Base-by-base conservation (phyloP, 1,140 invertebrate genomes). In the Zaprionus davidi region DNA sequence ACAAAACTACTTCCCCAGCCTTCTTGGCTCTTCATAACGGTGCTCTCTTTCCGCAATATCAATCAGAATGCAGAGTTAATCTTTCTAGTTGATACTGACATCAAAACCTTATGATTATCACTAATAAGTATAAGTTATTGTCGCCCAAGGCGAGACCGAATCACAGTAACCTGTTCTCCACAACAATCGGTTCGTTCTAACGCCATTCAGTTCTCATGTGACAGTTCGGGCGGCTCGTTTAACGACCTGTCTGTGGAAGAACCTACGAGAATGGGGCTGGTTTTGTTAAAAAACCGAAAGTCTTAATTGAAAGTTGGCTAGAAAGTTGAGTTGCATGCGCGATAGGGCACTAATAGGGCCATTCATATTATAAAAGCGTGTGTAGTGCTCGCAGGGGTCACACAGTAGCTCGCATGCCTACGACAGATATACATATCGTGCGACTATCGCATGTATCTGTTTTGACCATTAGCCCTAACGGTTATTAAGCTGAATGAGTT, bases 221-320 rank as follows among this genome's bases (percentile, higher is more conserved):
- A 81, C 82, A 85, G 7, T 31, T 56, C 3, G 24, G 4, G 3
- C 13, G 24, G 22, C 24, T 28, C 13, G 26, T 77, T 66, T 60
- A 71, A 71, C 72, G 49, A 55, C 28, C 28, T 31, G 28, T 9
- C 28, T 9, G 28, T 0, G 0, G 68, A 67, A 88, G 83, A 88
- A 87, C 84, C 34, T 63, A 51, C 24, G 20, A 68, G 44, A 70
- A 38, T 55, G 22, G 34, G 28, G 49, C 74, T 80, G 63, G 63
- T 65, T 72, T 71, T 71, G 34, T 34, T 49, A 59, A 59, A 86
- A 87, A 87, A 88, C 81, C 55, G 83, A 87, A 87, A 87, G 83
- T 87, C 72, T 74, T 88, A 78, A 88, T 88, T 87, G 84, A 87
- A 87, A 87, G 84, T 87, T 66, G 44, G 31, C n/a, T 78, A 88